phyloP scores from a whole-genome alignment of 2,797 vertebrate species.

The Acrocephalus scirpaceus region DNA sequence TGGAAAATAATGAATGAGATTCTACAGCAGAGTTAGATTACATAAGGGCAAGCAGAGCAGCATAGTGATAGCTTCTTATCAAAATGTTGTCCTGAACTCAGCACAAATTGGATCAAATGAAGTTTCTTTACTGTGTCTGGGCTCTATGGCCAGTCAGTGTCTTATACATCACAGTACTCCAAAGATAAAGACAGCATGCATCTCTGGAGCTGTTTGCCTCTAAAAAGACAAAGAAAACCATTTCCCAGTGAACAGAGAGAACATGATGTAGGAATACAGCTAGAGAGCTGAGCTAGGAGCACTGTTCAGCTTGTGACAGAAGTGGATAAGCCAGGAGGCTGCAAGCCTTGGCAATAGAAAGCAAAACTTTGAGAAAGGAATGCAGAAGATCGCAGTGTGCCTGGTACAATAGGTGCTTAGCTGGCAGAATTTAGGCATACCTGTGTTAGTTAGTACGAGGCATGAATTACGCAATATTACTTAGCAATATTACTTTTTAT shows the following conservation, averaged over 20 bases:
- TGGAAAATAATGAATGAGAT: neutral
- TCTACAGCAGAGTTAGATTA: neutral
- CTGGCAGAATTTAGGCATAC: too few relatives aligned
- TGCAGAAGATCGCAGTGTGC: too few relatives aligned
- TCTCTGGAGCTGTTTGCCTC: neutral
- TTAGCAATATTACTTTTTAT: too few relatives aligned
- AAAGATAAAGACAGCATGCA: neutral
- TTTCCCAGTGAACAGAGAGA: neutral
- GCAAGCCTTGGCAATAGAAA: too few relatives aligned
- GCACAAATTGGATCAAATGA: neutral
- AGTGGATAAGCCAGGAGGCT: too few relatives aligned
- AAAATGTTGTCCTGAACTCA: neutral
- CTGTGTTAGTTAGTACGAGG: too few relatives aligned
- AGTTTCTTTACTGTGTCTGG: neutral
- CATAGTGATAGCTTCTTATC: neutral
- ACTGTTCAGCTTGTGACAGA: too few relatives aligned
- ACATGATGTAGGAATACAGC: too few relatives aligned
- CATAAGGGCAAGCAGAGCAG: neutral
- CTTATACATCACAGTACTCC: neutral
- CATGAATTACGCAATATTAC: too few relatives aligned
- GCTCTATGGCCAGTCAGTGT: fast-evolving
- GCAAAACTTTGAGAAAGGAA: too few relatives aligned
- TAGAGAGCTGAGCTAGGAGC: too few relatives aligned
- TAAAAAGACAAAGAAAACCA: neutral
- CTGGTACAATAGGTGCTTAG: too few relatives aligned